Evolutionary conservation across 2,888 invertebrate genomes (phyloP).

Genomic region (Microplitis manilae): DNA sequence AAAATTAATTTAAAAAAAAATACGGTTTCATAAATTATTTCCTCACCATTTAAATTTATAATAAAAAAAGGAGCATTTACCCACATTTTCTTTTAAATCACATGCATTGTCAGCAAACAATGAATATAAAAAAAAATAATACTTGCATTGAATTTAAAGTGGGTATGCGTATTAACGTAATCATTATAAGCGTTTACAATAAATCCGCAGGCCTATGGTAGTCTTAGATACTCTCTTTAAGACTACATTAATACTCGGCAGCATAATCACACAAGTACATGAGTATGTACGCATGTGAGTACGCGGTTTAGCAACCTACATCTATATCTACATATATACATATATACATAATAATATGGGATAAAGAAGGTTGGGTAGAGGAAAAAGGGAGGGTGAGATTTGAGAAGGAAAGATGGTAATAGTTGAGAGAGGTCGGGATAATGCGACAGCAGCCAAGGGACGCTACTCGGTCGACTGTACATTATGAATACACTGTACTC

Average conservation of each 20-base stretch:
- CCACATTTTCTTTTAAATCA: not conserved
- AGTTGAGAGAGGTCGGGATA: slow-evolving; percentile 34
- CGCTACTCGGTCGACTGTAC: slow-evolving; percentile 54
- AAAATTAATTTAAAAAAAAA: too few relatives aligned
- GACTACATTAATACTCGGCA: not conserved
- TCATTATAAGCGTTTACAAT: not conserved
- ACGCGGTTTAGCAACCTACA: not conserved
- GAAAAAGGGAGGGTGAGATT: slow-evolving; percentile 11
- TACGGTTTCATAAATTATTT: too few relatives aligned
- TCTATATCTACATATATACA: not conserved
- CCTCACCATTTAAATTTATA: too few relatives aligned
- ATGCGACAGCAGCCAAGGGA: slow-evolving; percentile 45
- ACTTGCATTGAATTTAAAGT: not conserved
- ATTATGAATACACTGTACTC: slow-evolving; percentile 61
- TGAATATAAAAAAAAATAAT: not conserved
- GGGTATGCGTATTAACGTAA: not conserved
- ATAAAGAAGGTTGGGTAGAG: not conserved
- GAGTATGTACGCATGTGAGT: not conserved
- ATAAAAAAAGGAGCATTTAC: not conserved
- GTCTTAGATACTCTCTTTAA: not conserved
- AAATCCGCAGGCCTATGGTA: not conserved
- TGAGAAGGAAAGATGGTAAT: slow-evolving; percentile 17
- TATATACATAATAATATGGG: not conserved
- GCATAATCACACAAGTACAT: not conserved
- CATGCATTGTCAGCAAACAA: not conserved